These are phyloP conservation scores for Hermaeophaga mercurialis DNA, from an alignment of 2,888 invertebrate genomes.

Conservation along the genomic window DNA sequence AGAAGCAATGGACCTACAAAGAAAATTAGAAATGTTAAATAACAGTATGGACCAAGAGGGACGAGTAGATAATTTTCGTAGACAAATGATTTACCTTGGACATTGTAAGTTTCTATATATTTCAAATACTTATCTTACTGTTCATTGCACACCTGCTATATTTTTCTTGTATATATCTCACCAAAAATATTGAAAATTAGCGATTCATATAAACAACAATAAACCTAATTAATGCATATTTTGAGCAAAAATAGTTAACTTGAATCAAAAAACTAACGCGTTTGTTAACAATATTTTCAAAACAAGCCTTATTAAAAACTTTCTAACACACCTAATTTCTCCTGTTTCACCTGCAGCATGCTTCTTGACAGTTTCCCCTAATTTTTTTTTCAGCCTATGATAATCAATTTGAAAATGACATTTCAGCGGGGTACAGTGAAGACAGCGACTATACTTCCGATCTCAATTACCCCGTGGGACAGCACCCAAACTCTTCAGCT, in stretches of 20 bases:
- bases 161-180: background rate
- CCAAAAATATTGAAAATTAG: background rate
- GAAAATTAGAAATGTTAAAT: slow-evolving; percentile 89
- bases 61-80: slow-evolving; percentile 74
- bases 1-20: slow-evolving; percentile 84
- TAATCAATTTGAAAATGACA: slow-evolving; percentile 57
- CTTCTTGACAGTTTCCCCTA: slow-evolving; percentile 25
- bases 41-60: slow-evolving; percentile 86
- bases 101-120: slow-evolving; percentile 72
- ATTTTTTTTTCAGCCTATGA: slow-evolving; percentile 52
- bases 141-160: slow-evolving; percentile 7
- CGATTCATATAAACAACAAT: too few relatives aligned
- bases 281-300: too few relatives aligned
- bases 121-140: slow-evolving; percentile 10
- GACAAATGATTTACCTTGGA: slow-evolving; percentile 80
- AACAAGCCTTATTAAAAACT: too few relatives aligned
- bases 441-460: slow-evolving; percentile 97
- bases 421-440: slow-evolving; percentile 91
- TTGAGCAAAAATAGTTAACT: too few relatives aligned
- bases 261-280: too few relatives aligned
- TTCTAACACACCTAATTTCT: background rate
- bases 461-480: slow-evolving; percentile 87
- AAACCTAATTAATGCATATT: too few relatives aligned
- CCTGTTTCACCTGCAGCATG: slow-evolving; percentile 20
- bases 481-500: slow-evolving; percentile 87